Base-by-base conservation (phyloP, 1,140 invertebrate species). In the Eulimnadia texana region DNA sequence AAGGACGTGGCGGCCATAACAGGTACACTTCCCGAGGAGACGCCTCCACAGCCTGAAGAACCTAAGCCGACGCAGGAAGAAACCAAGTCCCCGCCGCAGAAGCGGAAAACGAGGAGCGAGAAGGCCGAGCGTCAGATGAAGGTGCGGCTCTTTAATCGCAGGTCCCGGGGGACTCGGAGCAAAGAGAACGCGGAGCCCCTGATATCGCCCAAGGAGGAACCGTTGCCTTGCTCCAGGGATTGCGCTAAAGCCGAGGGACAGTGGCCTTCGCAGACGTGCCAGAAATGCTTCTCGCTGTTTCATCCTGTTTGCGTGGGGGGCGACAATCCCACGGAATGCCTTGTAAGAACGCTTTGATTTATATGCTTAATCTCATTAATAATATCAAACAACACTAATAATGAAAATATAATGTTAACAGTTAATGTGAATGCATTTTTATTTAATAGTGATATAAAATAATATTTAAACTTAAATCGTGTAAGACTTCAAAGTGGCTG, bases 1-100 rank as follows among this genome's bases (percentile, higher is more conserved):
- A 51, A 61, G 23, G 60, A 61, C 53, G 51, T 61, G 6, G 51
- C 60, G 1, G 60, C 60, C 2, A 54, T 61, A 10, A 61, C 60
- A n/a, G 60, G 60, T 1, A 24, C 50, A 23, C 23, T 61, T 24
- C 13, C 50, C 49, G n/a, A 27, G 24, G 24, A 54, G n/a, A 52
- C 52, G 16, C 11, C 55, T 16, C 11, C 55, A n/a, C 24, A 23
- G 16, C 11, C 27, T 13, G 10, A 23, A 16, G 55, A 57, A 57
- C 22, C 28, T 19, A 20, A 19, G 27, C 22, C 55, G 11, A 23
- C 55, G 11, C 55, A 57, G 33, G 27, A 57, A 27, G 33, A 42
- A 42, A 42, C 6, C 33, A 42, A 42, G 16, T 42, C 33, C 16
- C 33, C 55, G 19, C 55, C 55, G n/a, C 24, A 33, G 22, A 27